Evolutionary conservation across 2,888 invertebrate species (phyloP).

Genomic region (Danaus chrysippus): DNA sequence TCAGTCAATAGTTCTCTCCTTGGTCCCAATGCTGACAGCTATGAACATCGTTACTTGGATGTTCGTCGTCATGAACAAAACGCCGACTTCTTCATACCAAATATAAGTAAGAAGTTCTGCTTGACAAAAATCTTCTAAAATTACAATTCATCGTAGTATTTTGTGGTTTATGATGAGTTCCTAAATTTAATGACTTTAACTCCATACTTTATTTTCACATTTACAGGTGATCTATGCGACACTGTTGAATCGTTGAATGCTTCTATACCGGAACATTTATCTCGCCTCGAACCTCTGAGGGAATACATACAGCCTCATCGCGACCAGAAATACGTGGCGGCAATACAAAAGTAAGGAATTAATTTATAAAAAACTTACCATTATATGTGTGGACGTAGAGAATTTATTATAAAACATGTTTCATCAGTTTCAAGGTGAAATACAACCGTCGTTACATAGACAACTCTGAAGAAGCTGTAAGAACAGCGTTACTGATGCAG

Average conservation of each 20-base stretch:
- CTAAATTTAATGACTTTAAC: too few species aligned
- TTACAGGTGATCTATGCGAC: slow-evolving; percentile 52
- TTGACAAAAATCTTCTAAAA: too few species aligned
- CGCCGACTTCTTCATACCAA: slow-evolving; percentile 42
- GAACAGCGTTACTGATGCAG: slow-evolving; percentile 56
- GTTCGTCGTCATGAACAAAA: slow-evolving; percentile 34
- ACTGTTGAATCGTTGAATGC: slow-evolving; percentile 35
- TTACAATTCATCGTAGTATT: too few species aligned
- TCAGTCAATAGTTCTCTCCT: slow-evolving; percentile 62
- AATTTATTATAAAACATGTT: neutral
- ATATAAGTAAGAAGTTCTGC: slow-evolving; percentile 41
- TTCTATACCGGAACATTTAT: slow-evolving; percentile 35
- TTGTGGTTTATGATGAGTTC: too few species aligned
- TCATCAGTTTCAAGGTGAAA: slow-evolving; percentile 46
- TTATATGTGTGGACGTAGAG: neutral
- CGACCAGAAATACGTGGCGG: slow-evolving; percentile 47
- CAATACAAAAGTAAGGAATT: slow-evolving; percentile 21
- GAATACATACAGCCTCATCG: slow-evolving; percentile 56
- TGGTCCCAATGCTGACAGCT: slow-evolving; percentile 54
- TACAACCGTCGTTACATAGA: slow-evolving; percentile 51
- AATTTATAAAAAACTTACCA: too few species aligned
- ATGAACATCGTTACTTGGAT: slow-evolving; percentile 56
- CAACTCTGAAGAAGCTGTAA: slow-evolving; percentile 54
- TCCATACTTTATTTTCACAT: too few species aligned
- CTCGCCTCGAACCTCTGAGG: slow-evolving; percentile 58